Base-by-base conservation (phyloP, 2,797 vertebrate genomes). In the Hyperoplus lanceolatus region DNA sequence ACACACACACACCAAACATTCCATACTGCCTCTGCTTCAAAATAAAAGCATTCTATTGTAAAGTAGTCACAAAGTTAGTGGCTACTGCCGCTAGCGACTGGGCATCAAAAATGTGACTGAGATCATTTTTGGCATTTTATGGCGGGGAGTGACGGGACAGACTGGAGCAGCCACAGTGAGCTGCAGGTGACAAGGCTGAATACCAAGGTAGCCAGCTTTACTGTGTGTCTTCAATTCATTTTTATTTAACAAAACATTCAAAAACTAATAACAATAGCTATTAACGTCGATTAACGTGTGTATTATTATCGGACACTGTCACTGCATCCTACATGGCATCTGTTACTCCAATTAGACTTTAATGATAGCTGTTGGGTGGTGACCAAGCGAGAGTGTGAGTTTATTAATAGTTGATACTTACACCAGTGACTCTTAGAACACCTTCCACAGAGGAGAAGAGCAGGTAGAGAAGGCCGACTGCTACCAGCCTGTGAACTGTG, bases 401-500 rank as follows among this genome's bases (percentile, higher is more conserved):
- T 46, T 36, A 38, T 18, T 7, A 60, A 63, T 38, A 29, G 58
- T 13, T 13, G 42, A 49, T 41, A 97, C 97, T 97, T 89, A 99
- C 97, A 75, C 97, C 97, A 11, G 97, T 98, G 80, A 98, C 97
- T 92, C 97, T 96, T 65, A 98, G 96, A 77, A 98, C 97, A 42
- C 97, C 97, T 90, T 99, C 97, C 93, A 98, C 97, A 46, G 97
- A 97, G 75, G 97, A 98, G 92, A 99, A 99, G 63, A 98, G 90
- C 16, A 99, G 95, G 91, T 98, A 99, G 64, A 98, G 96, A 12
- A 96, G 93, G 54, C 97, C 97, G 56, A 98, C 97, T 65, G 96
- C 97, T 50, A 94, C 95, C 67, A 98, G 95, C 64, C 97, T 96
- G 86, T 98, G 97, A 77, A 98, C 96, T 3, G 97, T 98, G 74